Evolutionary conservation across 1,140 invertebrate species (phyloP), one percentile per base, ranked within the genome.

Genomic region (Lineus longissimus): DNA sequence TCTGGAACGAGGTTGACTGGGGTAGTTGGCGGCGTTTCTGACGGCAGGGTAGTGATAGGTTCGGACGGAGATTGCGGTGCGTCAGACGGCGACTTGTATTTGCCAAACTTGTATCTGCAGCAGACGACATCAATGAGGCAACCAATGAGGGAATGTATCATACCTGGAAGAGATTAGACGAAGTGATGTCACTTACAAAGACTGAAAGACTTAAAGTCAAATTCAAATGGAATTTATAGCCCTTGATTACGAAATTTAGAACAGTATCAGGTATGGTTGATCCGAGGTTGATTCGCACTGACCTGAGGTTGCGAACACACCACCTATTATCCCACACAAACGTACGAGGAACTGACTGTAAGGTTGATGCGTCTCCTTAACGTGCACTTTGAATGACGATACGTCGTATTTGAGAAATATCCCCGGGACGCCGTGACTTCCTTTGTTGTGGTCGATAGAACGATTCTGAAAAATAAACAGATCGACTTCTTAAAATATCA

Each of bases 401-500:
- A 92, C 89, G 73, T 96, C 93, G 7, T 97, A 97, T 80, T 96
- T 96, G 69, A 97, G 91, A 79, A 93, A 97, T 71, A 97, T 92
- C 31, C 94, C 94, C 9, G 94, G 91, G 22, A 93, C 88, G 4
- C 93, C 94, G 82, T 95, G 93, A 30, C 91, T 94, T 22, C 92
- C 93, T 81, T 88, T 85, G 65, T 87, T 84, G 77, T 84, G 85
- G 69, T 89, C 86, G 47, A 95, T 89, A 7, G 88, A 86, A 72
- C 94, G 84, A 68, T 88, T 87, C 75, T 82, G 64, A 33, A 68
- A 67, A 40, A 13, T 36, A 19, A 62, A 22, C 2, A 61, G 9
- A 43, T 1, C 43, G 15, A 11, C 36, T 15, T 36, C 33, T 36
- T 4, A n/a, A n/a, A n/a, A 2, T 15, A 17, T 29, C 2, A 36